Base-by-base conservation (phyloP, 2,797 vertebrate species). In the Craterocephalus amniculus region DNA sequence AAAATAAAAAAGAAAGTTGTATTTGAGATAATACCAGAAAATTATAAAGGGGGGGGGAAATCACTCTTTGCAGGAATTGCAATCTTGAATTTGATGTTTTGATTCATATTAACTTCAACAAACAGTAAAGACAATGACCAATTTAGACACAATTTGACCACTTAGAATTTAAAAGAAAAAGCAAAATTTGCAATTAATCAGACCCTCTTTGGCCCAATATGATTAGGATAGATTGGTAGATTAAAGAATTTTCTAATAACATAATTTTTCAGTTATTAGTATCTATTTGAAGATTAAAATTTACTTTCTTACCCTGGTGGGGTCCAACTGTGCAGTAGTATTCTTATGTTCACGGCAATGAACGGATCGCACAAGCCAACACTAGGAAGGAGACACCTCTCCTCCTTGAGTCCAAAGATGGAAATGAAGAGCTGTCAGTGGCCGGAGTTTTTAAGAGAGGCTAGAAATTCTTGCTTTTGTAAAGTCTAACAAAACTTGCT, bases 251-350 rank as follows among this genome's bases (percentile, higher is more conserved):
- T 38, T 38, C 12, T 36, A 12, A 38, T 14, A 16, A 4, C 16
- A 2, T 32, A 0, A 40, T 26, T 59, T 52, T 10, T 54, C 2
- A 43, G 32, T 12, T 6, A 20, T 55, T 7, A 22, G 16, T 8
- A 36, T 0, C 18, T 10, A 40, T 20, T 0, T n/a, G 3, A 63
- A 13, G 26, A 34, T 6, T 48, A 11, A 60, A 14, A 57, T 20
- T 2, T 48, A 13, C 4, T 66, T 26, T 57, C 79, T 83, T 84
- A 88, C 88, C 83, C 9, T 0, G n/a, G 48, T 56, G 6, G 24
- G 34, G 51, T 71, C 48, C 70, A 62, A 49, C 5, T 70, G 57
- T 76, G 55, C 48, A 57, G 22, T 6, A 70, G n/a, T 70, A 18
- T 26, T 35, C 20, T 67, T 78, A 2, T 55, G 4, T 12, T 51